A percentile compares a stretch with the other conserved stretches of the same genome.
Evolutionary conservation across 1,140 invertebrate species (phyloP).

Genomic region (Protaetia brevitarsis): DNA sequence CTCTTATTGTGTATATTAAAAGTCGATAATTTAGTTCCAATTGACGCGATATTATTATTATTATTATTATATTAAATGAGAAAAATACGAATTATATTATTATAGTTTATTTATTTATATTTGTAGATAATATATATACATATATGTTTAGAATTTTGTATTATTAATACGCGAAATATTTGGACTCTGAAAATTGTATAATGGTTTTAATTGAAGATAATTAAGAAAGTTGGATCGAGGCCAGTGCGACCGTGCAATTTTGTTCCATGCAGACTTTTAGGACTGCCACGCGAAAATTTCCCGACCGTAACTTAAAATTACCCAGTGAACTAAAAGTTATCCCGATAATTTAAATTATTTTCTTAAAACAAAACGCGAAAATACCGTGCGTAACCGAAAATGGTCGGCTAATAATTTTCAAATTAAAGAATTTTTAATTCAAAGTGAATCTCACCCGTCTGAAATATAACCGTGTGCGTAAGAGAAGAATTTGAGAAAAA

Average conservation of each 20-base stretch:
- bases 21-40: constrained; percentile 41
- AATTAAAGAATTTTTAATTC: constrained; percentile 1
- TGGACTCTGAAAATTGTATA: constrained; percentile 29
- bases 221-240: constrained; percentile 34
- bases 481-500: constrained; percentile 17
- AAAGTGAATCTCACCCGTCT: neutral
- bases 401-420: neutral
- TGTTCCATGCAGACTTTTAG: neutral
- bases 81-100: constrained; percentile 32
- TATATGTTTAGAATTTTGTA: constrained; percentile 26
- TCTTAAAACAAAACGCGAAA: neutral
- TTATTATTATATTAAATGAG: constrained; percentile 23
- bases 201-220: constrained; percentile 27
- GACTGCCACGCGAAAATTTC: neutral
- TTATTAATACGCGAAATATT: constrained; percentile 36
- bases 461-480: neutral
- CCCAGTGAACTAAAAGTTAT: constrained; percentile 9
- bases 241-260: constrained; percentile 48
- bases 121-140: constrained; percentile 42
- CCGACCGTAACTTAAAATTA: neutral
- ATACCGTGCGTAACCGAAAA: neutral
- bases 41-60: constrained; percentile 20
- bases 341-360: neutral
- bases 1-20: constrained; percentile 43
- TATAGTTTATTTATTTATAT: constrained; percentile 48